phyloP scores from a whole-genome alignment of 2,113 vertebrate species.

The Cercopithecus mona region DNA sequence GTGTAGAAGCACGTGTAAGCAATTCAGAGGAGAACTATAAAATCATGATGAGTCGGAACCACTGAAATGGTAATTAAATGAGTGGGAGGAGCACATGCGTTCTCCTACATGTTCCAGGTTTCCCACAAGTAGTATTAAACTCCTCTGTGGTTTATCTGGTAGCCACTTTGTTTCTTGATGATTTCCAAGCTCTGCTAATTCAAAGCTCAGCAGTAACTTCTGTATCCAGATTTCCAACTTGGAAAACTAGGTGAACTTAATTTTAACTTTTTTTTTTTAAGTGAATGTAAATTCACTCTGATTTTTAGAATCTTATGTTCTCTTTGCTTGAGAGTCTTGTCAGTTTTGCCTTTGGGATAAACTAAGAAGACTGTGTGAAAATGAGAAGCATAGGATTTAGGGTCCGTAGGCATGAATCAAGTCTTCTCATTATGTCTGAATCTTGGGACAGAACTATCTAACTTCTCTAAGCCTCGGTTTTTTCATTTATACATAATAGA shows the following conservation, averaged over 20 bases:
- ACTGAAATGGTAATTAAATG: slow-evolving; percentile 58
- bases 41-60: slow-evolving; percentile 41
- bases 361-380: not conserved
- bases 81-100: not conserved
- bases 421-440: not conserved
- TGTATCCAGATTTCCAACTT: not conserved
- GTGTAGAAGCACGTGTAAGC: slow-evolving; percentile 23
- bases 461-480: not conserved
- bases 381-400: not conserved
- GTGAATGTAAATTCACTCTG: not conserved
- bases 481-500: not conserved
- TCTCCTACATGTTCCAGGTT: not conserved
- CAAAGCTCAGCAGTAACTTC: not conserved
- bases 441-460: not conserved
- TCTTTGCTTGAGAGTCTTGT: not conserved
- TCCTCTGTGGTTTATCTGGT: slow-evolving; percentile 16
- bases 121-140: not conserved
- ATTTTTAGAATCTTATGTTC: not conserved
- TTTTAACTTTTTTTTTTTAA: not conserved
- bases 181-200: slow-evolving; percentile 13
- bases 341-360: not conserved
- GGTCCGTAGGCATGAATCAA: not conserved
- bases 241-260: not conserved
- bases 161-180: not conserved
- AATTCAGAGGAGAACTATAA: slow-evolving; percentile 62